phyloP scores from a whole-genome alignment of 2,113 vertebrate genomes.

The Rana temporaria region DNA sequence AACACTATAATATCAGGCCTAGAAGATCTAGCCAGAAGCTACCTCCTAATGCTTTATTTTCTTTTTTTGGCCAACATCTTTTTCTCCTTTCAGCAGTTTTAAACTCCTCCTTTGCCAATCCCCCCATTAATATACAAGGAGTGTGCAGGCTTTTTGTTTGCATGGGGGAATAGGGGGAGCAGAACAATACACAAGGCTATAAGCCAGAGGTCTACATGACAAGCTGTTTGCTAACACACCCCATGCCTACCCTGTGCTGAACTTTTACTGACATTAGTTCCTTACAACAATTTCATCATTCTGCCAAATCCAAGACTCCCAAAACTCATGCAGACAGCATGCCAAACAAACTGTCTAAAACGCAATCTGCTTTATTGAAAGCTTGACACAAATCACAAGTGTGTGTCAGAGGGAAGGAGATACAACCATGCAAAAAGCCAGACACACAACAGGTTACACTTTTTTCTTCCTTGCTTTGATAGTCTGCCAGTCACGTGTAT shows the following conservation, averaged over 20 bases:
- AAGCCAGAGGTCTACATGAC: constrained; percentile 50
- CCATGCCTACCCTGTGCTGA: constrained; percentile 55
- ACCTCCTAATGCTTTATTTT: neutral
- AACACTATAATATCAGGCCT: constrained; percentile 8
- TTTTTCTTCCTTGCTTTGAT: neutral
- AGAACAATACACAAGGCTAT: constrained; percentile 36
- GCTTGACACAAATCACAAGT: constrained; percentile 26
- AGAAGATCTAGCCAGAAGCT: neutral
- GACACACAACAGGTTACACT: neutral
- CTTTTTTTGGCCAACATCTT: neutral
- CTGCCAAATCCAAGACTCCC: constrained; percentile 48
- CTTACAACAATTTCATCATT: constrained; percentile 39
- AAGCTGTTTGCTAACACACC: constrained; percentile 57
- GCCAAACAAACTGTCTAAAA: constrained; percentile 37
- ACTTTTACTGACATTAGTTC: constrained; percentile 56
- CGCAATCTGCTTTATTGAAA: constrained; percentile 15
- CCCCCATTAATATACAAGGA: constrained; percentile 36
- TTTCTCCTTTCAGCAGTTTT: neutral
- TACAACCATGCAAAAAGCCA: constrained; percentile 42
- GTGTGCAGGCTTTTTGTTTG: constrained; percentile 10
- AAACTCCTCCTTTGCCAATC: neutral
- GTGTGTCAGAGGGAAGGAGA: constrained; percentile 14
- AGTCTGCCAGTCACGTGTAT: neutral
- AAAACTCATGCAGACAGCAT: constrained; percentile 2
- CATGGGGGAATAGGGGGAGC: neutral